Evolutionary conservation across 2,797 vertebrate genomes (phyloP), one percentile per base, ranked within the genome.

Genomic region (Astyanax mexicanus): DNA sequence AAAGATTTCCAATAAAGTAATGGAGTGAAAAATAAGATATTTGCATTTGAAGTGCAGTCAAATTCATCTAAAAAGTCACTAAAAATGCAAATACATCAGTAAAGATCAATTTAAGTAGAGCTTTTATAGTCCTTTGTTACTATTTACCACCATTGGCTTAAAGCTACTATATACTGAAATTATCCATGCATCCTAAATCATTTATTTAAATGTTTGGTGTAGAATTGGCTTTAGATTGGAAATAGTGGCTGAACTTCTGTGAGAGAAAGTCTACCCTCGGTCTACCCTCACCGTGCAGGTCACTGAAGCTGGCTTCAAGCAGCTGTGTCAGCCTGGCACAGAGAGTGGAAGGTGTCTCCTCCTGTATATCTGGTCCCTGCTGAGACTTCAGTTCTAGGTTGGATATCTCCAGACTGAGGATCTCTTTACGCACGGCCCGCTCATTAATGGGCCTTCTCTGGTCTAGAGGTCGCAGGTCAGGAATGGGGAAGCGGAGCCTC

Each of bases 401-500:
- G 0, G 77, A 91, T 77, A 97, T 83, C 78, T 96, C 95, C 79
- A 98, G 82, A 7, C 92, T 91, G 68, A 98, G 88, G 38, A 85
- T 89, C 88, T 98, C 96, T 4, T 84, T 67, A 60, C 96, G 92
- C 77, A 96, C 92, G 0, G 91, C 89, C 77, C 83, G 94, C 78
- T 95, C 91, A 0, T 78, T 90, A 6, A 90, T 87, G 11, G 94
- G 91, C 4, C 94, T 88, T 1, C 94, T 93, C 79, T 92, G 87
- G 0, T 88, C 80, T 3, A 67, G 85, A 3, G 95, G 93, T 13
- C 94, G 90, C 45, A 98, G 88, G 87, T 98, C 96, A 0, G 96
- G 95, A 17, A 97, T 86, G 35, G 96, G 96, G 86, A 97, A 97
- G 57, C 89, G 93, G 60, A 97, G 89, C 74, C 87, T 89, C 51